A percentile compares a stretch with the other conserved stretches of the same genome.
Conservation (phyloP, 2,888 invertebrate species). For the Serripes groenlandicus region DNA sequence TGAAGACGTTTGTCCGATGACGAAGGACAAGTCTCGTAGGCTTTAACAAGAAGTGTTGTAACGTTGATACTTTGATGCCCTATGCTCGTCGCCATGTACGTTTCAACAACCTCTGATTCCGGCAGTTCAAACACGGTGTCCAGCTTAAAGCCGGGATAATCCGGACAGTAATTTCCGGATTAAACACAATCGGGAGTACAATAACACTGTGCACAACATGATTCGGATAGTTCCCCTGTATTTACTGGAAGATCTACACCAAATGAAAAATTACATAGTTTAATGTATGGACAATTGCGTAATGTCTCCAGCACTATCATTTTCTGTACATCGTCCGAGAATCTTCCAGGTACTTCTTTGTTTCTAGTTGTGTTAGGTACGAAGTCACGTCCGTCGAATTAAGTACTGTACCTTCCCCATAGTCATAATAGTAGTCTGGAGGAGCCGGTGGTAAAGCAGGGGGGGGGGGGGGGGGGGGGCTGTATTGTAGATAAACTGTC, state of each 20-base stretch:
- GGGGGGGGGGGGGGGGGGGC: too few species aligned
- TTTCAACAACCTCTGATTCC: neutral
- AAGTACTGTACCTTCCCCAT: too few species aligned
- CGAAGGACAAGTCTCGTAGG: neutral
- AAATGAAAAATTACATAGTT: constrained; percentile 19
- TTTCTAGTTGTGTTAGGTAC: too few species aligned
- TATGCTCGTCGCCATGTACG: neutral
- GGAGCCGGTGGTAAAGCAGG: too few species aligned
- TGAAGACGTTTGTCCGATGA: neutral
- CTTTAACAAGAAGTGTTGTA: neutral
- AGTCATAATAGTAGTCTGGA: too few species aligned
- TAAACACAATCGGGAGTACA: constrained; percentile 26
- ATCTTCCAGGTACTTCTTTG: too few species aligned
- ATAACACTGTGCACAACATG: constrained; percentile 8
- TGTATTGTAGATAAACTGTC: too few species aligned
- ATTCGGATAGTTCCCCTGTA: neutral
- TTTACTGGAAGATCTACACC: neutral
- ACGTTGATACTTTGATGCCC: neutral
- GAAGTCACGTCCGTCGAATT: too few species aligned
- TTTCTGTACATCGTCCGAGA: too few species aligned
- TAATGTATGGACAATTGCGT: constrained; percentile 13
- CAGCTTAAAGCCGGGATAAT: neutral
- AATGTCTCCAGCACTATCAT: too few species aligned
- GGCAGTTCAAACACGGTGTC: neutral
- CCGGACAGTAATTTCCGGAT: constrained; percentile 22